These are phyloP conservation scores for Calvadosia cruxmelitensis DNA, from an alignment of 30 jellyfish, hydroid and myxozoan genomes.

Conservation along the genomic window DNA sequence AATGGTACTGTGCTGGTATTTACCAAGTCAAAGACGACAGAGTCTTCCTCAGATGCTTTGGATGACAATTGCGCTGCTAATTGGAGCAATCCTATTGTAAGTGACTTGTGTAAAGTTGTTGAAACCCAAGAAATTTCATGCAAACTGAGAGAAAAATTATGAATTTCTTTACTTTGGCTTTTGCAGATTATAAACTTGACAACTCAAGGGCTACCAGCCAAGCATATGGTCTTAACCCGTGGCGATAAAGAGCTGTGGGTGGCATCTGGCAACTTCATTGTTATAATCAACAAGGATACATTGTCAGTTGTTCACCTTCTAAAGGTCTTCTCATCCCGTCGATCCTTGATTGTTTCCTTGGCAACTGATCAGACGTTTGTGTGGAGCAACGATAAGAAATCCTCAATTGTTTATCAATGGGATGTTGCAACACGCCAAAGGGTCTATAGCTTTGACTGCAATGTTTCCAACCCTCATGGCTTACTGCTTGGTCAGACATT, in stretches of 20 bases:
- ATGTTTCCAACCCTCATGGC: constrained; percentile 8
- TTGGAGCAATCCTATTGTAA: not conserved
- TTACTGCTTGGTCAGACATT: not conserved
- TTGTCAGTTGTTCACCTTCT: constrained; percentile 27
- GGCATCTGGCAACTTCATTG: constrained; percentile 75
- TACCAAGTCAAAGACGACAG: not conserved
- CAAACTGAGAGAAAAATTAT: no score
- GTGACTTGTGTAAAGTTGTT: not conserved
- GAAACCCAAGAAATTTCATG: no score
- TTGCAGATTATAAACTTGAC: constrained; percentile 52
- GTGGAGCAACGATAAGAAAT: constrained; percentile 49
- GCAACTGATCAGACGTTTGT: constrained; percentile 50
- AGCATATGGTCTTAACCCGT: constrained; percentile 45
- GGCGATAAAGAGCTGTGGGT: constrained; percentile 61
- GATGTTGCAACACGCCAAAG: constrained; percentile 44
- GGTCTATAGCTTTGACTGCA: constrained; percentile 35
- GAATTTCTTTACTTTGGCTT: not conserved
- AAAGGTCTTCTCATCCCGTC: constrained; percentile 26
- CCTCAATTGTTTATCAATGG: constrained; percentile 62
- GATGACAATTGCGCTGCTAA: not conserved
- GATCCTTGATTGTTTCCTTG: constrained; percentile 8
- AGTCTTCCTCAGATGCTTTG: no score
- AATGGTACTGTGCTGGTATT: constrained; percentile 68
- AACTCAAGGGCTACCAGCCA: constrained; percentile 64
- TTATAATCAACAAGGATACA: constrained; percentile 28